phyloP scores from a whole-genome alignment of 2,113 vertebrate species.

The Pseudopodoces humilis region DNA sequence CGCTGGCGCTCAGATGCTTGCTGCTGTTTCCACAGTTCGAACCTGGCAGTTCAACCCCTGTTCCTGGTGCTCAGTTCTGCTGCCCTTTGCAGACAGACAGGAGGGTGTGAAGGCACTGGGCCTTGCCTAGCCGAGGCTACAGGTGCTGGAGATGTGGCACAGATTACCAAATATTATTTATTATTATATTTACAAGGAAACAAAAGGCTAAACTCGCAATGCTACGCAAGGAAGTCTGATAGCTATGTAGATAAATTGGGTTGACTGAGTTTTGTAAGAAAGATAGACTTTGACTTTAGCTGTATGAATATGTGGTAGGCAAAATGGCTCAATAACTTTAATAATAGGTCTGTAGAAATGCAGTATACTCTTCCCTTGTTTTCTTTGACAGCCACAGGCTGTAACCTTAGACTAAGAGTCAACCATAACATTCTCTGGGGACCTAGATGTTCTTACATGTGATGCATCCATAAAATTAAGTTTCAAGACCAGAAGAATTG shows the following conservation, averaged over 20 bases:
- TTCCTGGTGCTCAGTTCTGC: too few species aligned
- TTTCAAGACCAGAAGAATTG: neutral
- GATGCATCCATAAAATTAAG: neutral
- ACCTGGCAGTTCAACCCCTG: fast-evolving
- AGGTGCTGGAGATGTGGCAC: neutral
- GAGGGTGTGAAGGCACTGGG: neutral
- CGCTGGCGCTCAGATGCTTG: neutral
- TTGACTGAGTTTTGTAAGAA: neutral
- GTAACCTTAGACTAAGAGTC: neutral
- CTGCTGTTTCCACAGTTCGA: neutral
- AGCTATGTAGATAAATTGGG: neutral
- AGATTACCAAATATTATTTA: neutral
- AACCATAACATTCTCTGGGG: neutral
- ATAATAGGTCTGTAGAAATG: neutral
- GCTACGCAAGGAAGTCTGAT: neutral
- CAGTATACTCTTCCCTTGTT: neutral
- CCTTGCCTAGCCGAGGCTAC: neutral
- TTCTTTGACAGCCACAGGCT: neutral
- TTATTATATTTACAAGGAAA: neutral
- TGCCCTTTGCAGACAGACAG: neutral
- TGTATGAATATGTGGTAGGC: neutral
- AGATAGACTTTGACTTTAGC: neutral
- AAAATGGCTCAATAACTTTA: neutral
- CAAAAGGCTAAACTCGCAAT: neutral
- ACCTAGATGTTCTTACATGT: neutral